phyloP scores from a whole-genome alignment of 2,797 vertebrate genomes.

The Enteromius viviparus region DNA sequence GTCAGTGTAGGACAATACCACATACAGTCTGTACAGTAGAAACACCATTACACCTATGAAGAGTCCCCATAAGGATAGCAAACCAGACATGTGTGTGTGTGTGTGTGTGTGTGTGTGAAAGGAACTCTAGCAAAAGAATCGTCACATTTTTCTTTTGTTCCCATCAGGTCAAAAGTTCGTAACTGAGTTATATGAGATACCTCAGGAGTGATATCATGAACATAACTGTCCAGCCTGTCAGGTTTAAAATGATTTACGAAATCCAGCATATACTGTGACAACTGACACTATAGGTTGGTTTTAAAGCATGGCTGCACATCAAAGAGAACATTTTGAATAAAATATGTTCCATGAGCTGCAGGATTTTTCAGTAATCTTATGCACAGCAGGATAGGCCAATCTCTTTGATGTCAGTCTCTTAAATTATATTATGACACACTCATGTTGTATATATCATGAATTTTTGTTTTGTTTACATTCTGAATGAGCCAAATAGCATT shows the following conservation, averaged over 20 bases:
- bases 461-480: conserved; percentile 29
- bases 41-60: too few relatives aligned
- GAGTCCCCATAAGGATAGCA: too few relatives aligned
- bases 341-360: neutral
- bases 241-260: conserved; percentile 12
- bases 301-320: conserved; percentile 10
- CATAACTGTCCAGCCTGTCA: neutral
- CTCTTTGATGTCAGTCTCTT: neutral
- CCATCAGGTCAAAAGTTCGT: conserved; percentile 7
- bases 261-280: conserved; percentile 21
- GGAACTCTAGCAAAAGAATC: neutral
- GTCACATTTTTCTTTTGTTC: neutral
- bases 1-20: too few relatives aligned
- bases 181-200: neutral
- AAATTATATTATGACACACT: neutral
- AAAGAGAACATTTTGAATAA: neutral
- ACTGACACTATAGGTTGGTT: conserved; percentile 6
- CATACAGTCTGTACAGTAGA: too few relatives aligned
- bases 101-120: neutral
- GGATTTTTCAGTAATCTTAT: conserved; percentile 9
- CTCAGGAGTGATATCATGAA: conserved; percentile 13
- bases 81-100: neutral
- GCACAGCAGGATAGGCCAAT: neutral
- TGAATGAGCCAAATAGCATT: conserved; percentile 4
- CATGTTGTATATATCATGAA: neutral